Evolutionary conservation across 2,113 vertebrate species (phyloP), one percentile per base, ranked within the genome.

Genomic region (Hystrix brachyura): DNA sequence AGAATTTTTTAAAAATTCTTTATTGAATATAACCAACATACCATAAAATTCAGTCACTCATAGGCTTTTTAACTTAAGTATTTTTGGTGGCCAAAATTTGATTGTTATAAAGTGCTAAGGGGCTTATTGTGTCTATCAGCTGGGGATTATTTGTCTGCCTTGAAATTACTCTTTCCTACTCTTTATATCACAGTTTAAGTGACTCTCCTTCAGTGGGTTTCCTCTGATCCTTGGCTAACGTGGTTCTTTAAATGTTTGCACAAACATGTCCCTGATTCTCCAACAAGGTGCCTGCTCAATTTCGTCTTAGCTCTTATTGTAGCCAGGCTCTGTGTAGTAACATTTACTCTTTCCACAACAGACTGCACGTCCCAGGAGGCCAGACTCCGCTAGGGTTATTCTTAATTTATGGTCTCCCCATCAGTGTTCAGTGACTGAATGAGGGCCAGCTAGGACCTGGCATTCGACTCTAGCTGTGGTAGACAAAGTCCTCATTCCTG

Each of bases 11-110:
- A 48, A 34, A 71, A 79, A 29, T 76, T 18, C 69, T 76, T 79
- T 91, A 85, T 60, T 82, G 65, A 76, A 48, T 85, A 84, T 86
- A 94, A 69, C 59, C 65, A 86, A 83, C 27, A 13, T 72, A 51
- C 46, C 38, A 72, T 90, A 79, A 89, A 94, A 82, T 8, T 80
- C 7, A 43, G 53, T 90, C 59, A 65, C 14, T 27, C 43, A 62
- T 18, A 74, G 57, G 46, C 59, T 74, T 81, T 81, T 76, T 80
- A 95, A 84, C 71, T 85, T 89, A 32, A 59, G 51, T 19, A 3
- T 80, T 72, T 87, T 53, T 72, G 25, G 25, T 72, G 67, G 15
- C 65, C 67, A 59, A 84, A 93, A 71, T 57, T 48, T 80, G 65
- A 43, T 89, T 91, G 89, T 91, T 84, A 25, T 94, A 12, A 91